Evolutionary conservation across 2,797 vertebrate genomes (phyloP), one percentile per base, ranked within the genome.

Genomic region (Mus spretus): DNA sequence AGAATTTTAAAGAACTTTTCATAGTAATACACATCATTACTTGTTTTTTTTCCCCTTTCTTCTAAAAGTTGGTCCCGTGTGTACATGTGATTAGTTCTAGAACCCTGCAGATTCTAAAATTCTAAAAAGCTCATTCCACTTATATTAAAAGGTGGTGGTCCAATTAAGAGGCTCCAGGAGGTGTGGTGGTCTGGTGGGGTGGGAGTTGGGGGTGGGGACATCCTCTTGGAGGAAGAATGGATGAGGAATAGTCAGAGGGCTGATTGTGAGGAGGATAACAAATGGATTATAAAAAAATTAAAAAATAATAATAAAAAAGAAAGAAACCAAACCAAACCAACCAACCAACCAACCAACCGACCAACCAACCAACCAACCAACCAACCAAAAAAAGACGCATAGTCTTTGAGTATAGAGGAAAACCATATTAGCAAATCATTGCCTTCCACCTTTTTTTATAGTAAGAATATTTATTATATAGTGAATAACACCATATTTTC

Each of bases 391-490:
- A 40, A 53, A 31, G 75, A 40, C 12, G 11, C 61, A 47, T 12
- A 79, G 40, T 13, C 2, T 70, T 75, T 88, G 37, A 19, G 24
- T 70, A 37, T 11, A 61, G 50, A 79, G 15, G 3, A 24, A 1
- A 15, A 63, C 6, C 55, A 6, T 2, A 24, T 89, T 50, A 91
- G 72, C n/a, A 96, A 88, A 85, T 85, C 63, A 93, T 31, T 70
- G 13, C 93, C 40, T 88, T 61, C 22, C 24, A 61, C 9, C 22
- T 61, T 61, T 57, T 47, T 47, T 55, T 3, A 79, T 61, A 91
- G 31, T 53, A 90, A 85, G 40, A 91, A 88, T 86, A 24, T n/a
- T 90, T 90, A 85, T 84, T 61, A 90, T 31, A 53, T 88, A n/a
- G 53, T 89, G 31, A 80, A 85, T 91, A 80, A 93, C 80, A 67